Evolutionary conservation across 64 coral and sea anemone genomes (phyloP).

Genomic region (Dendronephthya gigantea): DNA sequence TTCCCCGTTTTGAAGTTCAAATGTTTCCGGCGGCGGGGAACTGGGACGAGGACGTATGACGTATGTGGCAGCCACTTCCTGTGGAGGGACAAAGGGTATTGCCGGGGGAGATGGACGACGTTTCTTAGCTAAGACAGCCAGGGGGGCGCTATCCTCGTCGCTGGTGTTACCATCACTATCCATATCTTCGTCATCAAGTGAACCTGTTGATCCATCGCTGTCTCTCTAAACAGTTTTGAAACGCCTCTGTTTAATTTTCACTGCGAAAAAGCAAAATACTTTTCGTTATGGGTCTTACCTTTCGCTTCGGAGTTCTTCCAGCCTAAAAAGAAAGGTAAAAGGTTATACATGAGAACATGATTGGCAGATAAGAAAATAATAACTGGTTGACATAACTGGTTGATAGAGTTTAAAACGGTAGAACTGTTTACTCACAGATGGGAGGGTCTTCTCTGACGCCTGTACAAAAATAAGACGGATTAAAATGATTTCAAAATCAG

Average conservation of each 20-base stretch:
- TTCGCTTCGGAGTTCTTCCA: not conserved
- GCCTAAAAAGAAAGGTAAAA: not conserved
- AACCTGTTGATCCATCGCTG: not conserved
- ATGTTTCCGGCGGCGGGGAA: constrained; percentile 48
- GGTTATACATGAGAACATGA: not conserved
- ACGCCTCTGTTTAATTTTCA: too few relatives aligned
- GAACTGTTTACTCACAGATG: too few relatives aligned
- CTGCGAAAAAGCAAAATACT: too few relatives aligned
- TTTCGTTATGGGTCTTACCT: not conserved
- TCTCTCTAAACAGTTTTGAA: not conserved
- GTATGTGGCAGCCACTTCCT: constrained; percentile 58
- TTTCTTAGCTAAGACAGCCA: not conserved
- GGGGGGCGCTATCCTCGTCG: not conserved
- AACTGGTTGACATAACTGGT: too few relatives aligned
- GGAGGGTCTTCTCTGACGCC: too few relatives aligned
- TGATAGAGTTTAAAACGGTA: too few relatives aligned
- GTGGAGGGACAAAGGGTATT: constrained; percentile 50
- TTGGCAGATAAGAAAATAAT: not conserved
- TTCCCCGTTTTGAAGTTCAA: constrained; percentile 36
- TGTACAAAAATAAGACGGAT: too few relatives aligned
- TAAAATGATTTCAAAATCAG: too few relatives aligned
- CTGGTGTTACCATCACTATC: not conserved
- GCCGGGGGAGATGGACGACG: not conserved
- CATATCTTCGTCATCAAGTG: not conserved
- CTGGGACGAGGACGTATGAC: constrained; percentile 69